Conservation (phyloP, 2,888 invertebrate genomes). For the Autographa gamma region DNA sequence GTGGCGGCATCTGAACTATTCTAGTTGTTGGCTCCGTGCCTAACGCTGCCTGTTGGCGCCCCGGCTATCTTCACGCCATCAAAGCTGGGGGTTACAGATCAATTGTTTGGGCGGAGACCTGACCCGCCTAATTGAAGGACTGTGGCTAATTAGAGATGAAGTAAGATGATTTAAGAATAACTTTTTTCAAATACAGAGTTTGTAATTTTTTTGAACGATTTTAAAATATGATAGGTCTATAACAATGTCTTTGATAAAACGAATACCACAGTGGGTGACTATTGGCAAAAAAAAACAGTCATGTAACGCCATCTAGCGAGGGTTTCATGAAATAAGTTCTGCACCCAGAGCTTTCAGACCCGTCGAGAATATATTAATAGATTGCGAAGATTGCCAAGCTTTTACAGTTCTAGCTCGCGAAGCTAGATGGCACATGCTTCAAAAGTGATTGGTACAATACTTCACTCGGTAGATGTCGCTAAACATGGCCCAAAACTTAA, state of each 20-base stretch:
- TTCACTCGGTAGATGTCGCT: constrained; percentile 43
- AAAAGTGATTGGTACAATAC: not conserved
- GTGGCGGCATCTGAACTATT: constrained; percentile 80
- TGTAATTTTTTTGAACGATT: too few species aligned
- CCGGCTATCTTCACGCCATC: constrained; percentile 51
- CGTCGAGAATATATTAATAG: constrained; percentile 8
- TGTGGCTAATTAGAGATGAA: not conserved
- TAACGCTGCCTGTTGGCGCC: constrained; percentile 66
- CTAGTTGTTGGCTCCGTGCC: constrained; percentile 81
- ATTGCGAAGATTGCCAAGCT: constrained; percentile 23
- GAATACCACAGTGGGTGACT: not conserved
- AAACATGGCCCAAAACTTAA: not conserved
- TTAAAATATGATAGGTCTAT: too few species aligned
- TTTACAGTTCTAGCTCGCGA: not conserved
- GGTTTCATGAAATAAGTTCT: not conserved
- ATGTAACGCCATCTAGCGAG: constrained; percentile 35
- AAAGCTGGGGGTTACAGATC: constrained; percentile 45
- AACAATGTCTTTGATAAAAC: not conserved
- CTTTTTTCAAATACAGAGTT: too few species aligned
- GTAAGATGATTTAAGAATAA: too few species aligned
- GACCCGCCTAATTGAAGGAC: constrained; percentile 23
- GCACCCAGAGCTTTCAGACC: not conserved
- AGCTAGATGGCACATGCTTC: constrained; percentile 31
- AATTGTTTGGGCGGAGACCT: constrained; percentile 38
- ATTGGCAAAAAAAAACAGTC: too few species aligned